phyloP scores from a whole-genome alignment of 1,140 invertebrate genomes.

The Dendrolimus punctatus region DNA sequence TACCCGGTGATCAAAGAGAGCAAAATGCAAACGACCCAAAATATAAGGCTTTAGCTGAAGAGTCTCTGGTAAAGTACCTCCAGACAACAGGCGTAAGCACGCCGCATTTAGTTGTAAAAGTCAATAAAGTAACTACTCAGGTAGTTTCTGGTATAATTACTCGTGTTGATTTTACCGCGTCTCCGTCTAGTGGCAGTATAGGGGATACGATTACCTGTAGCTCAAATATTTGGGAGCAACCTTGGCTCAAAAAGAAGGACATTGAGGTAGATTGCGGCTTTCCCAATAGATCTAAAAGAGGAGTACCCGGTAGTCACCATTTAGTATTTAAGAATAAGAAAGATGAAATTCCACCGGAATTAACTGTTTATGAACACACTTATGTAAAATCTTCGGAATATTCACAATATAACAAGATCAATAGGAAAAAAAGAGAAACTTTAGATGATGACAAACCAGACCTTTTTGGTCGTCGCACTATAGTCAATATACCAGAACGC shows the following conservation, averaged over 20 bases:
- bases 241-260: conserved; percentile 58
- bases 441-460: no score
- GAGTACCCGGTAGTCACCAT: conserved; percentile 5
- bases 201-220: conserved; percentile 46
- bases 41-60: conserved; percentile 22
- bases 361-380: no score
- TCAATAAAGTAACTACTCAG: conserved; percentile 26
- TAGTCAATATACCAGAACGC: no score
- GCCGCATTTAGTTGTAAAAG: conserved; percentile 16
- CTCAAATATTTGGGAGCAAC: conserved; percentile 71
- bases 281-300: conserved; percentile 5
- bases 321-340: conserved; percentile 5
- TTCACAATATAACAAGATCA: no score
- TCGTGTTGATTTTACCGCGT: conserved; percentile 21
- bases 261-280: conserved; percentile 10
- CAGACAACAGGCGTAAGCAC: conserved; percentile 11
- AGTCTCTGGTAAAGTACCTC: conserved; percentile 29
- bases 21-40: conserved; percentile 20
- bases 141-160: conserved; percentile 27
- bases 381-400: no score
- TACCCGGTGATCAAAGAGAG: conserved; percentile 11
- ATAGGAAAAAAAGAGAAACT: no score
- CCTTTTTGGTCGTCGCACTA: no score
- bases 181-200: conserved; percentile 4
- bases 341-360: neutral